Base-by-base conservation (phyloP, 2,888 invertebrate species). In the Cheilosia scutellata region DNA sequence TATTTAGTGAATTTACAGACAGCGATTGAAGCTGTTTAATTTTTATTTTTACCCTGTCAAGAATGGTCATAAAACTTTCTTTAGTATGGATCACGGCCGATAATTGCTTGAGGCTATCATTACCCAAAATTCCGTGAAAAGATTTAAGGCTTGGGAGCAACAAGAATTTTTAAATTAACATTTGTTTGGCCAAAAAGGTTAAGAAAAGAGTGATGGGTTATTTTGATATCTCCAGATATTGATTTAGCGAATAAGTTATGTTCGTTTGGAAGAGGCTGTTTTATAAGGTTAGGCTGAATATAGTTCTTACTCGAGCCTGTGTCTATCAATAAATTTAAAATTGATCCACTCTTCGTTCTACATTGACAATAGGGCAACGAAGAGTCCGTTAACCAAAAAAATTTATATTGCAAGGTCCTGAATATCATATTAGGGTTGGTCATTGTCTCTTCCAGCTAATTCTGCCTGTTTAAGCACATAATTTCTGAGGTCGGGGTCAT, bases 361-460 rank as follows among this genome's bases (percentile, higher is more conserved):
- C 37, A 37, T 11, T 37, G 37, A 37, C 9, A 37, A 1, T 37
- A 37, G 11, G 37, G 37, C 3, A 37, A 53, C 55, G 66, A 55
- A 68, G 55, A 68, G 49, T 58, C 58, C 3, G 27, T 71, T 29
- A 60, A 5, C 13, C 76, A 65, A 82, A 82, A 82, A 75, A 76
- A 76, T 76, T 2, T 3, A 71, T 62, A 44, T 74, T 68, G 13
- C 20, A n/a, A 9, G 37, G 72, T 29, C 68, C 25, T 25, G 44
- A 1, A 33, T 9, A 11, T 58, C 53, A 7, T 25, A 33, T 63
- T 42, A 29, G 16, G 13, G 20, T 57, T 70, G 44, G 7, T 57
- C 5, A 11, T 37, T 5, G 7, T 42, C 37, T 29, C 49, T 27
- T 27, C 16, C 7, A 11, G 7, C 3, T n/a, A 29, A 16, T 20